A percentile compares a stretch with the other conserved stretches of the same genome.
These are phyloP conservation scores for Pteronotus mesoamericanus DNA, from an alignment of 2,797 vertebrate genomes.

Conservation along the genomic window DNA sequence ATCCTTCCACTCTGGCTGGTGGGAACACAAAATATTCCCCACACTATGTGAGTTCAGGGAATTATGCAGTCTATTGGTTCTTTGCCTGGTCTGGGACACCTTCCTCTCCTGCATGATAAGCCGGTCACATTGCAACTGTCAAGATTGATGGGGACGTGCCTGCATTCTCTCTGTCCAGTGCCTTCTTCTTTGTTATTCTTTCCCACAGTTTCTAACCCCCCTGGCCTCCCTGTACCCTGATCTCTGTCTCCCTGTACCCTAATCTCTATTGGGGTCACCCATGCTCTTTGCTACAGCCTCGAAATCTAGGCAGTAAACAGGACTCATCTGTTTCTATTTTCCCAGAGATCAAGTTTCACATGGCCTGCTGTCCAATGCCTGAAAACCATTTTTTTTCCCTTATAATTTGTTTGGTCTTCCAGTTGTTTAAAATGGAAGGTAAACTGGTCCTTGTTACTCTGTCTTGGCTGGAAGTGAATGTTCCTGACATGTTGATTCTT, in stretches of 20 bases:
- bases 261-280: not conserved
- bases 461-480: not conserved
- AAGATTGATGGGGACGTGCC: not conserved
- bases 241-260: not conserved
- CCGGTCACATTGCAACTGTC: not conserved
- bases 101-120: not conserved
- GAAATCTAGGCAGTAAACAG: not conserved
- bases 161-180: not conserved
- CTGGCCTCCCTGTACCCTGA: not conserved
- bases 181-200: not conserved
- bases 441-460: not conserved
- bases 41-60: slow-evolving; percentile 7
- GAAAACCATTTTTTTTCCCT: not conserved
- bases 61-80: slow-evolving; percentile 20
- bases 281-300: not conserved
- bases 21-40: not conserved
- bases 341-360: not conserved
- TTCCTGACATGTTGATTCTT: slow-evolving; percentile 17
- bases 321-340: slow-evolving; percentile 3
- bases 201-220: not conserved
- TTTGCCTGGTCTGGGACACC: not conserved
- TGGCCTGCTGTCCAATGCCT: not conserved
- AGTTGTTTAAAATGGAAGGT: not conserved
- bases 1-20: slow-evolving; percentile 11
- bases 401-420: slow-evolving; percentile 35